phyloP scores from a whole-genome alignment of 2,888 invertebrate species.

The Hanleya hanleyi region DNA sequence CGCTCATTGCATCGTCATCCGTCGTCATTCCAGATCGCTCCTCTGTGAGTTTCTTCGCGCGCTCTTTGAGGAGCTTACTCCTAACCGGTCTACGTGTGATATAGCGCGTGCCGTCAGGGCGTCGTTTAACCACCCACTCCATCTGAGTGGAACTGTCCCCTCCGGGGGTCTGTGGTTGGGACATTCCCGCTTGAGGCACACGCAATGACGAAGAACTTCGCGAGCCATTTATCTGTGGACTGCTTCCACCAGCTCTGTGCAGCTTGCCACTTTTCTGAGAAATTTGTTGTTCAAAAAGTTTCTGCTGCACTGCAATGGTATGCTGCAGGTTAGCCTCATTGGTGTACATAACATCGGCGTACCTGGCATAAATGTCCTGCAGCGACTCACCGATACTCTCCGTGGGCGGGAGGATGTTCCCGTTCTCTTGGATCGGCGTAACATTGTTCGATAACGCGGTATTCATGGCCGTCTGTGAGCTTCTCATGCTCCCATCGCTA shows the following conservation, averaged over 20 bases:
- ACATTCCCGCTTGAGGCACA: not conserved
- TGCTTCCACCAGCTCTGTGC: not conserved
- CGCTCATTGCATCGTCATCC: conserved; percentile 86
- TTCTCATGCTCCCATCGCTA: conserved; percentile 52
- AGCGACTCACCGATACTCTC: conserved; percentile 57
- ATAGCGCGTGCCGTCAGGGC: conserved; percentile 85
- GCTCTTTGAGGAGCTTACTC: conserved; percentile 80
- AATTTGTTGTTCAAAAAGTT: conserved; percentile 74
- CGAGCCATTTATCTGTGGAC: not conserved
- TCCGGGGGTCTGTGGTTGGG: conserved; percentile 27
- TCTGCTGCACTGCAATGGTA: conserved; percentile 82
- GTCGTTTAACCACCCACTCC: conserved; percentile 84
- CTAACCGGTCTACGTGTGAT: conserved; percentile 83
- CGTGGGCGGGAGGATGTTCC: not conserved
- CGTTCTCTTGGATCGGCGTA: conserved; percentile 1
- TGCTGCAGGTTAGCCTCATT: conserved; percentile 81
- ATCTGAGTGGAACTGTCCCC: conserved; percentile 63
- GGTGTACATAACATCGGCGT: conserved; percentile 81
- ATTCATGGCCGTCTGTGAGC: not conserved
- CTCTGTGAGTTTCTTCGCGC: conserved; percentile 80
- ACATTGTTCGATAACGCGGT: not conserved
- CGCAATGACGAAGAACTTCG: not conserved
- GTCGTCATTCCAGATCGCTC: conserved; percentile 82
- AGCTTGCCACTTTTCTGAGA: conserved; percentile 43
- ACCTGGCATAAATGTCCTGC: conserved; percentile 70